A percentile compares a stretch with the other conserved stretches of the same genome.
Evolutionary conservation across 2,113 vertebrate species (phyloP).

Genomic region (Oxyura jamaicensis): DNA sequence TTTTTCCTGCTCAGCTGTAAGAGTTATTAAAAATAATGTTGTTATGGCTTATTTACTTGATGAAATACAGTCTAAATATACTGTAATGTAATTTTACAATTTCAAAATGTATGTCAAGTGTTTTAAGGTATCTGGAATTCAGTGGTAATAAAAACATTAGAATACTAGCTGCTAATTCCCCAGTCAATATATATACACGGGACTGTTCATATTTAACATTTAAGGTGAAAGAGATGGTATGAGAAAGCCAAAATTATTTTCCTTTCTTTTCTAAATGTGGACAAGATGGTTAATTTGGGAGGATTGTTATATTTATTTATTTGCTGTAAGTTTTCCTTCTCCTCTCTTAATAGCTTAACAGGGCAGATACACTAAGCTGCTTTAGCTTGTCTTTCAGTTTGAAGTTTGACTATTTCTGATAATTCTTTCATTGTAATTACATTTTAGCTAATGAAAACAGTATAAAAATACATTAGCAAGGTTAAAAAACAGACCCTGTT

Average conservation of each 20-base stretch:
- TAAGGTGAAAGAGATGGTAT: neutral
- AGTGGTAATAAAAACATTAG: neutral
- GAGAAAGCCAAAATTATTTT: slow-evolving; percentile 1
- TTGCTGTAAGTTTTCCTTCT: neutral
- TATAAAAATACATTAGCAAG: neutral
- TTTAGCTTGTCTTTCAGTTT: neutral
- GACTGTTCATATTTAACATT: neutral
- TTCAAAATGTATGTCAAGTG: neutral
- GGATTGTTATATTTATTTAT: neutral
- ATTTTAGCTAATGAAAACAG: neutral
- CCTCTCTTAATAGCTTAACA: neutral
- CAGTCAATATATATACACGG: neutral
- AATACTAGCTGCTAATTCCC: neutral
- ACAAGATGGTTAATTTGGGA: neutral
- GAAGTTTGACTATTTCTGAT: neutral
- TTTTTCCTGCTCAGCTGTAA: slow-evolving; percentile 66
- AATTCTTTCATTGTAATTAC: neutral
- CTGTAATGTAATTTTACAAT: neutral
- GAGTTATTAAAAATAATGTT: neutral
- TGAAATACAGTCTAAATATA: neutral
- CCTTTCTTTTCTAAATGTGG: neutral
- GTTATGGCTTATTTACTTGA: neutral
- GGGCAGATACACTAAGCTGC: neutral
- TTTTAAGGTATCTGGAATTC: neutral
- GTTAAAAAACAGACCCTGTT: neutral